Base-by-base conservation (phyloP, 1,140 invertebrate genomes). In the Notospermus geniculatus region DNA sequence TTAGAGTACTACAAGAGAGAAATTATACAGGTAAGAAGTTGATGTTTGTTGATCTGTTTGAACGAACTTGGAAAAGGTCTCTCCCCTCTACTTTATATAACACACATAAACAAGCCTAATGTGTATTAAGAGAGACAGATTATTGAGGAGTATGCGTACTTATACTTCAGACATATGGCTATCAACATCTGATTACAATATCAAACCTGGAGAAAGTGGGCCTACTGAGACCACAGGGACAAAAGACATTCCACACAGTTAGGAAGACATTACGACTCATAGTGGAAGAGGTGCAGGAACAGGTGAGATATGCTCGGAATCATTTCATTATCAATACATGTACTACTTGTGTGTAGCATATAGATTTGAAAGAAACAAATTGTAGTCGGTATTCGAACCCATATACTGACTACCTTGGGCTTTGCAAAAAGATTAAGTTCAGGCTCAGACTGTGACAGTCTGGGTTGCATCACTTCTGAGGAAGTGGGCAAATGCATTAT, bases 1-100 rank as follows among this genome's bases (percentile, higher is more conserved):
- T 75, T 97, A 23, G 93, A 96, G 71, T 88, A 91, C 77, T 98
- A 98, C 79, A 95, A 95, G 78, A 83, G 90, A 63, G 93, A 97
- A 83, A 87, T 98, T 32, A 63, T 84, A 57, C 82, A 83, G 76
- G 82, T 36, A 15, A 36, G 32, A 36, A 7, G 32, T 46, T 30
- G 4, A 5, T 30, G 4, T 27, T 46, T 22, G 4, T 56, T 4
- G 17, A 56, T 27, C n/a, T 56, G 22, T 30, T 25, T 56, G 4
- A 5, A 50, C 22, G 5, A 17, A 25, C 23, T 25, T 30, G 4
- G 28, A 30, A 25, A 4, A 46, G 28, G 4, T 56, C 29, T 25
- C 22, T 56, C n/a, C n/a, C n/a, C n/a, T n/a, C n/a, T n/a, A n/a
- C n/a, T n/a, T n/a, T n/a, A n/a, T n/a, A n/a, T n/a, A n/a, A n/a